Base-by-base conservation (phyloP, 2,888 invertebrate genomes). In the Cremastobaeus sp. region DNA sequence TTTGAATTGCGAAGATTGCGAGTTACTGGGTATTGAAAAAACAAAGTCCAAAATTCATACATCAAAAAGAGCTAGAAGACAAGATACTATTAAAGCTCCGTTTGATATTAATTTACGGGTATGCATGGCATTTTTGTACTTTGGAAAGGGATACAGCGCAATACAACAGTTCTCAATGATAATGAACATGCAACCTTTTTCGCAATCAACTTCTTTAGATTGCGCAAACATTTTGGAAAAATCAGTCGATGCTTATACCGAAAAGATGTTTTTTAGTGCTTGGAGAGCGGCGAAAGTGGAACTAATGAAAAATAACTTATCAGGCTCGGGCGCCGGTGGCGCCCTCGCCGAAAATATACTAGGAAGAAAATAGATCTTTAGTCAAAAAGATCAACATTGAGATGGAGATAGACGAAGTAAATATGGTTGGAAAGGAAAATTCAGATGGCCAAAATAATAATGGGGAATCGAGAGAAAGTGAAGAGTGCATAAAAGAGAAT, bases 111-210 rank as follows among this genome's bases (percentile, higher is more conserved):
- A 32, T 48, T n/a, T 4, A 15, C 32, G 48, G 9, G 17, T 32
- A 11, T 48, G 30, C 20, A 12, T n/a, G 6, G 25, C 43, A 3
- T 43, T 43, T 21, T 1, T 25, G 43, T 43, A 25, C 20, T 25
- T 43, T 12, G 43, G 25, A 20, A 43, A 43, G 25, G 43, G 43
- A 43, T 43, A 43, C n/a, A 43, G 25, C 18, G 20, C 12, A 6
- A 12, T 43, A 1, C 12, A 25, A 17, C 35, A 35, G 9, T 35
- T 35, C 11, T 35, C 15, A 6, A 35, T 32, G 32, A 32, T 32
- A 1, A 32, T 35, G 35, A 35, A 35, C 14, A 35, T 14, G 35
- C 5, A 15, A 2, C 1, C 5, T n/a, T 15, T 14, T 35, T 3
- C 35, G 11, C 35, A 35, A 35, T 35, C 35, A 25, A 25, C 25